A percentile compares a stretch with the other conserved stretches of the same genome.
Conservation (phyloP, 2,113 vertebrate species). For the Papio anubis region DNA sequence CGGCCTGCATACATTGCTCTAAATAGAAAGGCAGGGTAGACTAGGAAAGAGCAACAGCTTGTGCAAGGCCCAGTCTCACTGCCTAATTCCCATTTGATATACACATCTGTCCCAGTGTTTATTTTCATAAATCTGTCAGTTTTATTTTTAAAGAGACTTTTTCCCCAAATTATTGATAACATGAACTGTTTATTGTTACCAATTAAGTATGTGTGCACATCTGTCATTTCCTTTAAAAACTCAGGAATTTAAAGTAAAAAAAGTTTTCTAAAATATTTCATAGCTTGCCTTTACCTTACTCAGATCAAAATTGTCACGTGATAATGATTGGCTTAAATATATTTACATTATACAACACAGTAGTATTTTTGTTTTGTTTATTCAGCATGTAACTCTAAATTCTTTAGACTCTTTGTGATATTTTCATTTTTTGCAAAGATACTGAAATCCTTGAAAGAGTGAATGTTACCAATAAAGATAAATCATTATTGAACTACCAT, state of each 20-base stretch:
- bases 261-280: constrained; percentile 20
- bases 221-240: constrained; percentile 8
- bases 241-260: background rate
- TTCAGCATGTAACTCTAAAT: background rate
- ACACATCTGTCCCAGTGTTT: background rate
- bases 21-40: background rate
- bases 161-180: background rate
- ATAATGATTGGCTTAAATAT: background rate
- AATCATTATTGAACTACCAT: background rate
- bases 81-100: background rate
- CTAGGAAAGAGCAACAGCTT: background rate
- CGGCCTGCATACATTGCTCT: background rate
- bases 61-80: background rate
- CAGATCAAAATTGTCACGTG: background rate
- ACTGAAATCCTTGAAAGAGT: constrained; percentile 6
- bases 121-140: background rate
- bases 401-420: background rate
- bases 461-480: constrained; percentile 3
- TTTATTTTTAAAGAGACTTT: background rate
- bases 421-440: constrained; percentile 4
- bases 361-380: constrained; percentile 1
- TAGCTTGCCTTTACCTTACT: background rate
- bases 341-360: background rate
- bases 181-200: constrained; percentile 12
- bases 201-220: background rate